Conservation (phyloP, 1,140 invertebrate species). For the Drosophila littoralis region DNA sequence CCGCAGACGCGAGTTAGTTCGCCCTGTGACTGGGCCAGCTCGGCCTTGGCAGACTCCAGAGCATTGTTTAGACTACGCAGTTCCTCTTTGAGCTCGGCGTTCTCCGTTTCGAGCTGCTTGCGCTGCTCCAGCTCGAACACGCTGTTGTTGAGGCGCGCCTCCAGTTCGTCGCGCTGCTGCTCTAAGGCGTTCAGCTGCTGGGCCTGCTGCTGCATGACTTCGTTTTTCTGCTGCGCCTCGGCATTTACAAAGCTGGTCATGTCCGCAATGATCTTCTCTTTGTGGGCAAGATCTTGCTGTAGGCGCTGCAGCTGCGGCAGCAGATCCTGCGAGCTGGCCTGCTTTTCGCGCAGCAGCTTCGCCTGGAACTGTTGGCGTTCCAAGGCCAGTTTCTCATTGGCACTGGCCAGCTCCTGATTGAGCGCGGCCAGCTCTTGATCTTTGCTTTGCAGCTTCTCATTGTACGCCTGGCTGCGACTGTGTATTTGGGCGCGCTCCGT, state of each 20-base stretch:
- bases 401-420: conserved; percentile 69
- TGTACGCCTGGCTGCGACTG: conserved; percentile 85
- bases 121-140: conserved; percentile 78
- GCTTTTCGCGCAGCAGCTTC: conserved; percentile 70
- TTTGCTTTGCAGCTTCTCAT: conserved; percentile 73
- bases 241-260: conserved; percentile 70
- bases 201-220: conserved; percentile 64
- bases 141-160: conserved; percentile 71
- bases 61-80: conserved; percentile 71
- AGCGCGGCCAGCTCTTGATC: conserved; percentile 69
- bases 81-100: conserved; percentile 72
- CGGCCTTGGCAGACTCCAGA: conserved; percentile 61
- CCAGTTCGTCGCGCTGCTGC: conserved; percentile 78
- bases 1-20: conserved; percentile 57
- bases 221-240: conserved; percentile 73
- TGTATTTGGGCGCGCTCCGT: conserved; percentile 87
- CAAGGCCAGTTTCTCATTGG: conserved; percentile 74
- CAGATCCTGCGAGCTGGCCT: conserved; percentile 75
- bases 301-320: conserved; percentile 71
- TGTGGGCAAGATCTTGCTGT: conserved; percentile 74
- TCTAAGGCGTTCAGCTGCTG: conserved; percentile 65
- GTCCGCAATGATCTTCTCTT: conserved; percentile 75
- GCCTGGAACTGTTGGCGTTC: conserved; percentile 82
- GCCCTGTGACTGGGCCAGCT: conserved; percentile 53
- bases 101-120: conserved; percentile 70